These are phyloP conservation scores for Seriola quinqueradiata DNA, from an alignment of 2,113 vertebrate species.

Conservation along the genomic window DNA sequence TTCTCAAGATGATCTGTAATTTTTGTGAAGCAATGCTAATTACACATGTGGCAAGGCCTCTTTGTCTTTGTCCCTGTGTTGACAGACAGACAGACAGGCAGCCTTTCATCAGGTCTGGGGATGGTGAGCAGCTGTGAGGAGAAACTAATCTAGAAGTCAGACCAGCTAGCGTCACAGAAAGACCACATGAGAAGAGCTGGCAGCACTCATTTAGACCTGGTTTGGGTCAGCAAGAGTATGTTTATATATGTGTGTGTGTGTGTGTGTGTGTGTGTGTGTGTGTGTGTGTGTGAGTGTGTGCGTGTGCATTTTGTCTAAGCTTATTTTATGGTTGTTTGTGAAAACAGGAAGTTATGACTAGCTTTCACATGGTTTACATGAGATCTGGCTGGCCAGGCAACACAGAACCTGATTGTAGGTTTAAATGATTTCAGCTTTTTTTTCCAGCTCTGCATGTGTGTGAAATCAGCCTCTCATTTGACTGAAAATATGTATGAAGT, in stretches of 20 bases:
- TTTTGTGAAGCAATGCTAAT: constrained; percentile 73
- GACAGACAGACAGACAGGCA: constrained; percentile 60
- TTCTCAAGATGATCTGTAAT: constrained; percentile 71
- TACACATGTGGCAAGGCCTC: constrained; percentile 73
- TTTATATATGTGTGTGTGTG: constrained; percentile 52
- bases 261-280: constrained; percentile 35
- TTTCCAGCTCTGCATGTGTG: constrained; percentile 3
- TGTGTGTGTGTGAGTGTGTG: constrained; percentile 34
- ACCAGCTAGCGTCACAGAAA: constrained; percentile 69
- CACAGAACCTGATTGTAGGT: constrained; percentile 50
- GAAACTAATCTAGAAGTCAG: constrained; percentile 65
- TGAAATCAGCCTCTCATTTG: constrained; percentile 33
- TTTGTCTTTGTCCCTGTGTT: constrained; percentile 65
- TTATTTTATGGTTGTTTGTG: constrained; percentile 74
- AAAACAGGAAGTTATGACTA: constrained; percentile 84
- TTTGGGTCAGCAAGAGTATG: constrained; percentile 72
- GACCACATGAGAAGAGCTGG: constrained; percentile 80
- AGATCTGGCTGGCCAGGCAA: constrained; percentile 45
- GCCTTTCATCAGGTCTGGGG: constrained; percentile 79
- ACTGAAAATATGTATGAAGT: not conserved
- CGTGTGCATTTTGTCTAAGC: constrained; percentile 49
- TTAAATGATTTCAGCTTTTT: constrained; percentile 37
- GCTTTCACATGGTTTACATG: constrained; percentile 75
- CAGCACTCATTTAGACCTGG: constrained; percentile 69
- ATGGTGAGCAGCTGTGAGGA: constrained; percentile 81